Evolutionary conservation across 1,140 invertebrate species (phyloP), one percentile per base, ranked within the genome.

Genomic region (Trichoplusia ni): DNA sequence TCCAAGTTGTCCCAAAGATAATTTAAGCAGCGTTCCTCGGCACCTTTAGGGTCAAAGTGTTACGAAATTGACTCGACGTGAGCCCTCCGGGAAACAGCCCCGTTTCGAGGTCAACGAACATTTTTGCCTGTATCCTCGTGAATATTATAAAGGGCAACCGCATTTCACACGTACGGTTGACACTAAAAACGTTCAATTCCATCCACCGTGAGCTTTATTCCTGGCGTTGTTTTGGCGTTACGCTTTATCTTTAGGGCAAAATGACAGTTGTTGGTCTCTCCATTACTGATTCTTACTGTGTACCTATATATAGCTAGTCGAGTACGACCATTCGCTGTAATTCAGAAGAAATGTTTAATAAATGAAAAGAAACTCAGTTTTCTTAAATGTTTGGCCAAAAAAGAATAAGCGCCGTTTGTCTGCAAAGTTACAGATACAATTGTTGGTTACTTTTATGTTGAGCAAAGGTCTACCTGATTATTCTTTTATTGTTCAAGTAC

Each of bases 21-120:
- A 79, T 83, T 84, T 75, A 71, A 66, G 66, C 69, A 31, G 49
- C 64, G 60, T 62, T 49, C 64, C 56, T 59, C 51, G 69, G 54
- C 66, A 64, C 67, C 69, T 69, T 75, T 69, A 69, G 66, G 75
- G 79, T 79, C 73, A 71, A 69, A 79, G 70, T 79, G 68, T 71
- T 72, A 56, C 63, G 60, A 71, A 80, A 78, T 77, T 78, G 74
- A 75, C 77, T 78, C 71, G 54, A 33, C 49, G 49, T 64, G 53
- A 56, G 51, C 64, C 75, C 71, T 74, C 53, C 25, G 71, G 68
- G 71, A 70, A 62, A 68, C 63, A 51, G 61, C 56, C 74, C 64
- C 64, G 69, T 76, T 78, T 81, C 71, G 79, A 69, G 81, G 78
- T 82, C 77, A 75, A 42, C 65, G 73, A 73, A 71, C 69, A 82